Conservation (phyloP, 2,888 invertebrate species). For the Alcis repandata region DNA sequence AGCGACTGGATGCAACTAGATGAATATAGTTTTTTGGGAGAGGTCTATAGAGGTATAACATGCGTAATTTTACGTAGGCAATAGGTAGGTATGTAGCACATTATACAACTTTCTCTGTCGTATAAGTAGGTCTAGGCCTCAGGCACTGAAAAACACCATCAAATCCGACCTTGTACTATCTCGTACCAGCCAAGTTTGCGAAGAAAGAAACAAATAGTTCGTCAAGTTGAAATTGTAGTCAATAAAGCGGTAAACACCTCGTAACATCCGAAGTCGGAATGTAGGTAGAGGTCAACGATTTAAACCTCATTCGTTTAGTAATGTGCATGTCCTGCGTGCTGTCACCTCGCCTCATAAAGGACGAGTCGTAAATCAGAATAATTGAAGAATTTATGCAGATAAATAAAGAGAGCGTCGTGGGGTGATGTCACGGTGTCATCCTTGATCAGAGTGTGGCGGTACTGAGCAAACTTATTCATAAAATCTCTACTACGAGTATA, state of each 20-base stretch:
- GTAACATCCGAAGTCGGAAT: background rate
- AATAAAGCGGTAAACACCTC: background rate
- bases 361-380: slow-evolving; percentile 37
- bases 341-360: slow-evolving; percentile 22
- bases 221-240: too few relatives aligned
- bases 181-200: background rate
- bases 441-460: background rate
- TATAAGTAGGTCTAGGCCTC: too few relatives aligned
- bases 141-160: background rate
- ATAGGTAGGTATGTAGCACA: too few relatives aligned
- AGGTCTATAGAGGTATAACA: too few relatives aligned
- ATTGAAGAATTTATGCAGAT: slow-evolving; percentile 38
- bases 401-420: slow-evolving; percentile 21
- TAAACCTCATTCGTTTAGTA: slow-evolving; percentile 40
- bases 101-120: too few relatives aligned
- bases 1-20: too few relatives aligned
- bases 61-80: too few relatives aligned
- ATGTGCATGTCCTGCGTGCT: slow-evolving; percentile 45
- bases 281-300: slow-evolving; percentile 29
- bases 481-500: too few relatives aligned
- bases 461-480: background rate
- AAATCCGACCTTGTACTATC: background rate
- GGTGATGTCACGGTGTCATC: slow-evolving; percentile 24
- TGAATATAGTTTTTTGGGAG: too few relatives aligned
- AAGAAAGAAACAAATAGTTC: too few relatives aligned